Evolutionary conservation across 2,113 vertebrate genomes (phyloP).

Genomic region (Petromus typicus): DNA sequence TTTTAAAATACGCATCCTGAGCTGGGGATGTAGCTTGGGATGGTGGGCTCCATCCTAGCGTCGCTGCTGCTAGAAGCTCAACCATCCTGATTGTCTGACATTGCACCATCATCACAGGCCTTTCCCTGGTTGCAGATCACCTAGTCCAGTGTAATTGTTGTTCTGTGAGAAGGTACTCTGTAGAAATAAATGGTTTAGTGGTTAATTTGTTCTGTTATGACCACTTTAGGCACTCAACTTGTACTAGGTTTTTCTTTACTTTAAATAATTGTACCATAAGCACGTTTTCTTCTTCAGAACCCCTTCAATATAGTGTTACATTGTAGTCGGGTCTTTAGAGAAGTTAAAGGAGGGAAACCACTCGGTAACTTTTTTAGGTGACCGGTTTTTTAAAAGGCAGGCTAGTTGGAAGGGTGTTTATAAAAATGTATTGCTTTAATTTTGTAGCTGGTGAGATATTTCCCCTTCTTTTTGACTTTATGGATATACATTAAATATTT

Average conservation of each 20-base stretch:
- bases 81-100: not conserved
- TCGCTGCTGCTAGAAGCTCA: not conserved
- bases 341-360: slow-evolving; percentile 42
- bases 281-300: slow-evolving; percentile 55
- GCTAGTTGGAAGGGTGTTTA: not conserved
- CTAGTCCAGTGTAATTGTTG: not conserved
- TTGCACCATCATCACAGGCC: fast-evolving
- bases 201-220: slow-evolving; percentile 36
- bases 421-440: slow-evolving; percentile 27
- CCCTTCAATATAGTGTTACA: not conserved
- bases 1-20: not conserved
- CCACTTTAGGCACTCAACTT: slow-evolving; percentile 40
- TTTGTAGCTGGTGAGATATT: not conserved
- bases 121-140: not conserved
- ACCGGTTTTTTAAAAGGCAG: not conserved
- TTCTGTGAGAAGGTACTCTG: not conserved
- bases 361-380: slow-evolving; percentile 23
- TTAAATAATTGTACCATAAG: slow-evolving; percentile 49
- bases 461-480: slow-evolving; percentile 12
- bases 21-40: not conserved
- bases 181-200: slow-evolving; percentile 54
- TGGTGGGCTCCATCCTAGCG: not conserved
- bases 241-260: slow-evolving; percentile 6
- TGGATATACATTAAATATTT: not conserved
- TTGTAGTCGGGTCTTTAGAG: slow-evolving; percentile 9